phyloP scores from a whole-genome alignment of 2,113 vertebrate species.

The Pteropus alecto region DNA sequence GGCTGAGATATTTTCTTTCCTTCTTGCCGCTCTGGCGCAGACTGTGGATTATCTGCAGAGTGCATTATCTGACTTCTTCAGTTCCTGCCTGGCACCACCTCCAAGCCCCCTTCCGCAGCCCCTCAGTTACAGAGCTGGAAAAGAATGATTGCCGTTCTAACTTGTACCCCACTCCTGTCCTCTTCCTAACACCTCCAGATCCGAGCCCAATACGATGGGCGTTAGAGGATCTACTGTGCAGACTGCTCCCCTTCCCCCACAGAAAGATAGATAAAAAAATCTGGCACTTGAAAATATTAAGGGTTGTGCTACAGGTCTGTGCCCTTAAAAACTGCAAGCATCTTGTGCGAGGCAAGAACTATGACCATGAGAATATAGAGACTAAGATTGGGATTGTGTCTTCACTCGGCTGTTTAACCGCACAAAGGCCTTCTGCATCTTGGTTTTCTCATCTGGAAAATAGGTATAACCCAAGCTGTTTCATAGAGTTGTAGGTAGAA shows the following conservation, averaged over 20 bases:
- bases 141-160: neutral
- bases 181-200: neutral
- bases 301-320: neutral
- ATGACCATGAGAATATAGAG: neutral
- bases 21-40: neutral
- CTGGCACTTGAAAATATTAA: neutral
- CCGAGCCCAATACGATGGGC: neutral
- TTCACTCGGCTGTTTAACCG: neutral
- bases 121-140: neutral
- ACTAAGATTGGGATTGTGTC: constrained; percentile 2
- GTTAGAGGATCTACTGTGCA: neutral
- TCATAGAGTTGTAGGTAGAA: neutral
- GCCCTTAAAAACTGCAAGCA: neutral
- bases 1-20: neutral
- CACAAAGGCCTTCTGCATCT: neutral
- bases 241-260: neutral
- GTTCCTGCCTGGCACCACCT: neutral
- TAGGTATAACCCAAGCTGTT: neutral
- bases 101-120: neutral
- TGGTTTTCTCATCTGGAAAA: constrained; percentile 25
- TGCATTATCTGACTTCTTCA: neutral
- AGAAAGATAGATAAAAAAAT: neutral
- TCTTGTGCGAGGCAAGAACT: neutral
- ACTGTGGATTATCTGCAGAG: neutral
- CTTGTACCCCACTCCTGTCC: neutral